Evolutionary conservation across 1,140 invertebrate genomes (phyloP).

Genomic region (Dendroctonus valens): DNA sequence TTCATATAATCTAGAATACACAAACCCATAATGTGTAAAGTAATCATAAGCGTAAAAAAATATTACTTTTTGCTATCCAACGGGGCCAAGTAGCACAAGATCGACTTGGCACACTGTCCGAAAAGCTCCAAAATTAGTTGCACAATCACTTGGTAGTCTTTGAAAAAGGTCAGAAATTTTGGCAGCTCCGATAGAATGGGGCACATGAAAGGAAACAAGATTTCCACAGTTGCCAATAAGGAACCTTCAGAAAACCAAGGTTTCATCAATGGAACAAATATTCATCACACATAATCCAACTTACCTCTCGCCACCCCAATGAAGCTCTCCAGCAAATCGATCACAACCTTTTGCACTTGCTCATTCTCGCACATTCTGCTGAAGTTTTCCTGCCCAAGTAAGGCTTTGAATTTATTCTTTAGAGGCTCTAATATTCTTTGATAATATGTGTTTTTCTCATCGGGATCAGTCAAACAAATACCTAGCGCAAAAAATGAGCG

Average conservation of each 20-base stretch:
- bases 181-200: slow-evolving; percentile 66
- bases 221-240: slow-evolving; percentile 58
- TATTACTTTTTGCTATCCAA: slow-evolving; percentile 54
- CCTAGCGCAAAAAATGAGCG: slow-evolving; percentile 8
- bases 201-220: slow-evolving; percentile 64
- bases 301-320: slow-evolving; percentile 59
- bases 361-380: slow-evolving; percentile 59
- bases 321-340: slow-evolving; percentile 64
- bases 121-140: slow-evolving; percentile 76
- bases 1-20: slow-evolving; percentile 56
- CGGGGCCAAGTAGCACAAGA: slow-evolving; percentile 66
- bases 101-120: slow-evolving; percentile 65
- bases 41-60: neutral
- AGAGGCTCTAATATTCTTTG: slow-evolving; percentile 62
- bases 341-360: slow-evolving; percentile 59
- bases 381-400: slow-evolving; percentile 60
- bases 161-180: slow-evolving; percentile 69
- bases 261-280: neutral
- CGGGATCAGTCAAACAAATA: slow-evolving; percentile 36
- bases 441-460: slow-evolving; percentile 53
- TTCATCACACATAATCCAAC: neutral
- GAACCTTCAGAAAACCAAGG: slow-evolving; percentile 48
- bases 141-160: slow-evolving; percentile 80
- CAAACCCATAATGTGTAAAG: slow-evolving; percentile 1
- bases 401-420: slow-evolving; percentile 57